These are phyloP conservation scores for Sylvilagus floridanus DNA, from an alignment of 2,797 vertebrate species.

Conservation along the genomic window DNA sequence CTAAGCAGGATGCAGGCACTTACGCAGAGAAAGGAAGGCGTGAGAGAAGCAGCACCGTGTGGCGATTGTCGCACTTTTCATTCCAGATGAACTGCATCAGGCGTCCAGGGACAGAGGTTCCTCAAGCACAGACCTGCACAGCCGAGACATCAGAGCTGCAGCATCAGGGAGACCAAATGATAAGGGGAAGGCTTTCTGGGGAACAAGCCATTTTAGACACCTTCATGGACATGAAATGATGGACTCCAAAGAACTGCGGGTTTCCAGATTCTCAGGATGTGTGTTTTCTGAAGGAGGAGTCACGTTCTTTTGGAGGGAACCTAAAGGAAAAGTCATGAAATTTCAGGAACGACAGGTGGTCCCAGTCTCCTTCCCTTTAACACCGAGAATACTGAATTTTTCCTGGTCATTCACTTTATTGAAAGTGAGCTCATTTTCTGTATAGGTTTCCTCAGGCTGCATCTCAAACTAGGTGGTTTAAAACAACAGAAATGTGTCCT, in stretches of 20 bases:
- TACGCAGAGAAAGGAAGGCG: slow-evolving; percentile 30
- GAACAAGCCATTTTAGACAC: slow-evolving; percentile 47
- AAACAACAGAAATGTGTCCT: no score
- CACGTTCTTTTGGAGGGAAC: background rate
- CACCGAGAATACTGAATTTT: background rate
- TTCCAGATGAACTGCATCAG: background rate
- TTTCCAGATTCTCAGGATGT: background rate
- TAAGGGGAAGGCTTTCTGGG: background rate
- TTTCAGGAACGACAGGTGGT: background rate
- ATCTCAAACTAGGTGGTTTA: no score
- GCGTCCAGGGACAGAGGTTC: background rate
- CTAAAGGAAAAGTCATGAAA: background rate
- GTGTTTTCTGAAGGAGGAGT: background rate
- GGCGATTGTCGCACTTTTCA: background rate
- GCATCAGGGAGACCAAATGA: background rate
- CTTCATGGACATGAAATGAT: background rate
- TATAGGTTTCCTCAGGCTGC: background rate
- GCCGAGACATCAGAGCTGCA: background rate
- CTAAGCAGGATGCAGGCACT: background rate
- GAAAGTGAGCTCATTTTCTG: background rate
- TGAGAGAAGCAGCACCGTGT: background rate
- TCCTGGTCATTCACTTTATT: background rate
- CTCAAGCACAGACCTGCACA: background rate
- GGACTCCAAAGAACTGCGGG: background rate
- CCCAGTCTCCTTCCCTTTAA: background rate